Evolutionary conservation across 2,797 vertebrate genomes (phyloP).

Genomic region (Sebastes wilsoni): DNA sequence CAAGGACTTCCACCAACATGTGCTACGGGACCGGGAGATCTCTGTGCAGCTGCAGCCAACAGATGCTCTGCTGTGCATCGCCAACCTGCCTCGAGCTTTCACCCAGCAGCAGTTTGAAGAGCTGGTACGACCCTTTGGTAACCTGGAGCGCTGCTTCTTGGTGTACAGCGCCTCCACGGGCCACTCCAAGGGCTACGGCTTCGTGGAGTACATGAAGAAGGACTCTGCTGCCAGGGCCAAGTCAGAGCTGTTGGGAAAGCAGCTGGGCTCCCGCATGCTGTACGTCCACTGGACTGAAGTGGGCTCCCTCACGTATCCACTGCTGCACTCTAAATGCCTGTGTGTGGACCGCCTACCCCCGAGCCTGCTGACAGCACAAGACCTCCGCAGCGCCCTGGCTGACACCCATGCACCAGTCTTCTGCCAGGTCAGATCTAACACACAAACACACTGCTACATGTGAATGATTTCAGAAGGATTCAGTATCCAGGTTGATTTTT

Average conservation of each 20-base stretch:
- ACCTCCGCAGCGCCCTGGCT: slow-evolving; percentile 82
- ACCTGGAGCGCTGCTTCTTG: slow-evolving; percentile 93
- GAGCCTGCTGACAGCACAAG: slow-evolving; percentile 82
- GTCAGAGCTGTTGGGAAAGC: slow-evolving; percentile 91
- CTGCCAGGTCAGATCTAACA: slow-evolving; percentile 86
- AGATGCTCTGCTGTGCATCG: slow-evolving; percentile 91
- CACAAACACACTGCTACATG: neutral
- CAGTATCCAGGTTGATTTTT: neutral
- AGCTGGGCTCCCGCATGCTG: slow-evolving; percentile 90
- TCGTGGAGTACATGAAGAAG: slow-evolving; percentile 97
- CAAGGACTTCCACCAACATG: slow-evolving; percentile 86
- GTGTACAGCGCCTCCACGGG: slow-evolving; percentile 88
- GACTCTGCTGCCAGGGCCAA: slow-evolving; percentile 93
- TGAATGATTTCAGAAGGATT: neutral
- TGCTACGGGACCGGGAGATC: slow-evolving; percentile 89
- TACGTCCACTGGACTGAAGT: slow-evolving; percentile 97
- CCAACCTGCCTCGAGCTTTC: slow-evolving; percentile 89
- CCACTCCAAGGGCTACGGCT: slow-evolving; percentile 94
- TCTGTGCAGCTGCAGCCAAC: slow-evolving; percentile 94
- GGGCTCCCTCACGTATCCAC: slow-evolving; percentile 85
- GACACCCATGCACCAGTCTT: slow-evolving; percentile 83
- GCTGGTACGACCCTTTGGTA: slow-evolving; percentile 92
- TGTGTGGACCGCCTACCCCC: slow-evolving; percentile 89
- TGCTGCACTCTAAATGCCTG: slow-evolving; percentile 90
- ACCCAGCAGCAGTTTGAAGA: slow-evolving; percentile 94